Evolutionary conservation across 2,888 invertebrate species (phyloP).

Genomic region (Cephus pygmeus): DNA sequence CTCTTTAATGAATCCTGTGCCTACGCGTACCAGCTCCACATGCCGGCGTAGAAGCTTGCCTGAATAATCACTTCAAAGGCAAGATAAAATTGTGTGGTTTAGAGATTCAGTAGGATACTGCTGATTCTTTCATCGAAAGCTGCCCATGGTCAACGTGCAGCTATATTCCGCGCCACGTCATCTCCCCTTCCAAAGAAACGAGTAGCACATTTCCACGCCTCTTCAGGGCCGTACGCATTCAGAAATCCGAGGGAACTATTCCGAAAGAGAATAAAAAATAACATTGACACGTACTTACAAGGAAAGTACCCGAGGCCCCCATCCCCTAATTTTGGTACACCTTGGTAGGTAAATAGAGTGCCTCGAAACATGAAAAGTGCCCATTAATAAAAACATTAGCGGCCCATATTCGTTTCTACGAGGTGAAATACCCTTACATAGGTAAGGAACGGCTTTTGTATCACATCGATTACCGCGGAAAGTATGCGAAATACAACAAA

Average conservation of each 20-base stretch:
- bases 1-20: not conserved
- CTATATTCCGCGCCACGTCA: slow-evolving; percentile 22
- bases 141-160: slow-evolving; percentile 6
- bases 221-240: slow-evolving; percentile 3
- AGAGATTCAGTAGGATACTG: slow-evolving; percentile 4
- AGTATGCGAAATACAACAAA: too few species aligned
- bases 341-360: too few species aligned
- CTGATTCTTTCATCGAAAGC: slow-evolving; percentile 9
- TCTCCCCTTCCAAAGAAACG: slow-evolving; percentile 15
- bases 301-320: too few species aligned
- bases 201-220: slow-evolving; percentile 14
- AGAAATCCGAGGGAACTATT: not conserved
- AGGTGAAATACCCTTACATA: too few species aligned
- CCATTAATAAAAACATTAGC: too few species aligned
- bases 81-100: not conserved
- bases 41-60: not conserved
- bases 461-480: too few species aligned
- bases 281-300: not conserved
- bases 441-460: too few species aligned
- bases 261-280: not conserved
- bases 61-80: not conserved
- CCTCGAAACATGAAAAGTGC: too few species aligned
- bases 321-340: too few species aligned
- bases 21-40: not conserved
- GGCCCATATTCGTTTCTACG: too few species aligned